Evolutionary conservation across 2,113 vertebrate genomes (phyloP).

Genomic region (Apistogramma diplotaenia): DNA sequence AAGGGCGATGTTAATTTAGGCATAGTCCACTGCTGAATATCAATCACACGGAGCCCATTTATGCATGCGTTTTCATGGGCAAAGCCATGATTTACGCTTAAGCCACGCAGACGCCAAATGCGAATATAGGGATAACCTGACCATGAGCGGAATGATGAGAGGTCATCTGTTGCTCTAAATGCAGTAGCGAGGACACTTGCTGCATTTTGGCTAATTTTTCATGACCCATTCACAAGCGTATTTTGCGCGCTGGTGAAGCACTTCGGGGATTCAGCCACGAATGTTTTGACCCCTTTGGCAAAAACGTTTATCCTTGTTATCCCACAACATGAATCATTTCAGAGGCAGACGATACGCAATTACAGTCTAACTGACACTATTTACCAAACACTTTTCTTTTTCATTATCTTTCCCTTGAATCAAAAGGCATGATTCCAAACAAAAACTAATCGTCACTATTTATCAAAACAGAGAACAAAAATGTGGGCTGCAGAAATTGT

Average conservation of each 20-base stretch:
- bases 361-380: conserved; percentile 28
- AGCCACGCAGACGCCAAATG: conserved; percentile 33
- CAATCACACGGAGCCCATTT: conserved; percentile 50
- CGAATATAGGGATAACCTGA: conserved; percentile 22
- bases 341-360: not conserved
- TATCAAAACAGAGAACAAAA: not conserved
- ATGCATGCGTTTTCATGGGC: conserved; percentile 18
- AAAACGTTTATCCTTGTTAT: conserved; percentile 23
- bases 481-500: not conserved
- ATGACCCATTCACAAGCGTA: not conserved
- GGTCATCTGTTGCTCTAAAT: conserved; percentile 51
- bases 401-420: not conserved
- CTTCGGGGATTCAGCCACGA: not conserved
- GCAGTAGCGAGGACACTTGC: not conserved
- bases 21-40: conserved; percentile 47
- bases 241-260: not conserved
- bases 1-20: conserved; percentile 50
- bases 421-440: not conserved
- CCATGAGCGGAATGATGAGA: not conserved
- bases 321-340: conserved; percentile 20
- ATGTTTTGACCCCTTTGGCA: conserved; percentile 33
- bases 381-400: not conserved
- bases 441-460: not conserved
- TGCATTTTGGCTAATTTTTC: not conserved
- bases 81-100: conserved; percentile 25